Evolutionary conservation across 2,797 vertebrate genomes (phyloP).

Genomic region (Spizella passerina): DNA sequence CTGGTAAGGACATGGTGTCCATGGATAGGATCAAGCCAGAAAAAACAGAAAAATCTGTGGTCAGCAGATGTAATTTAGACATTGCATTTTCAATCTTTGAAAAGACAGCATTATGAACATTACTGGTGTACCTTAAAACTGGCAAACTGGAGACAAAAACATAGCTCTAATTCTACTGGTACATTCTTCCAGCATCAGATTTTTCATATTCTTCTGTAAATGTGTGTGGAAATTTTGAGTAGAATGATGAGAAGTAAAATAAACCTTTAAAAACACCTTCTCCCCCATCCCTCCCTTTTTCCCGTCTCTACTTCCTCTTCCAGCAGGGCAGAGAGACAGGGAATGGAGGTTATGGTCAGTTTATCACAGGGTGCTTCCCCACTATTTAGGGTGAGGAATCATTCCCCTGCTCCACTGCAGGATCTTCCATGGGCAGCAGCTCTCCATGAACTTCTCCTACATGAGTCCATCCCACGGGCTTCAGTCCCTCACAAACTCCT

Average conservation of each 20-base stretch:
- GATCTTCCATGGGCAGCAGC: background rate
- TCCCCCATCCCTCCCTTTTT: background rate
- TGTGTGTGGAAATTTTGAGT: background rate
- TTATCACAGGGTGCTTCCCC: too few species aligned
- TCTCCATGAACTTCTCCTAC: background rate
- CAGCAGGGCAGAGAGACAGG: background rate
- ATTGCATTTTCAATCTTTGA: background rate
- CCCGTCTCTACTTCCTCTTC: background rate
- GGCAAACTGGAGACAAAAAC: background rate
- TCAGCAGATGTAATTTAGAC: background rate
- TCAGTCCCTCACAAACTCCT: too few species aligned
- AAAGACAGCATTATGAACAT: background rate
- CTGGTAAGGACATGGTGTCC: background rate
- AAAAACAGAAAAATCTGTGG: background rate
- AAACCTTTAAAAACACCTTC: background rate
- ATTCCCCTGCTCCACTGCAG: rapidly evolving
- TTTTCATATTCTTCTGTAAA: background rate
- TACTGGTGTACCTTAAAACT: background rate
- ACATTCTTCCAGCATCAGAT: background rate
- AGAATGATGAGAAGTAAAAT: background rate
- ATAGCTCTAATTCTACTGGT: background rate
- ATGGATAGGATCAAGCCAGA: background rate
- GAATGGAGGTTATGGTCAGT: background rate
- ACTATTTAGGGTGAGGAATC: background rate
- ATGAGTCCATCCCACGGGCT: rapidly evolving